A percentile compares a stretch with the other conserved stretches of the same genome.
phyloP scores from a whole-genome alignment of 2,113 vertebrate genomes.

The Rafetus swinhoei region DNA sequence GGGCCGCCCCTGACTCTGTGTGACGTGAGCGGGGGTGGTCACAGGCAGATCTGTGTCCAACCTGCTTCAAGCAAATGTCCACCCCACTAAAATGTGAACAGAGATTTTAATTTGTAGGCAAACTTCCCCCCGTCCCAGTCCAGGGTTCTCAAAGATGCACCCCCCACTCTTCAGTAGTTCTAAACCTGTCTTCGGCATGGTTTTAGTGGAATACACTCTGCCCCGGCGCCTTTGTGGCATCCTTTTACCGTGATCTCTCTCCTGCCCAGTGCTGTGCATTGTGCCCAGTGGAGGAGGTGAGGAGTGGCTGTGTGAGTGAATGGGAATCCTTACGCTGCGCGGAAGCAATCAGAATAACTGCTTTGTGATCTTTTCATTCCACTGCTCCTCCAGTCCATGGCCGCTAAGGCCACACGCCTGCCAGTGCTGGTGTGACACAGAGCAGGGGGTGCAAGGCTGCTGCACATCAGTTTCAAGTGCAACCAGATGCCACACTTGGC shows the following conservation, averaged over 20 bases:
- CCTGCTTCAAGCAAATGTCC: background rate
- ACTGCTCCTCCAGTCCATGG: constrained; percentile 6
- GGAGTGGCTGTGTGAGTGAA: constrained; percentile 70
- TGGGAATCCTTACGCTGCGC: constrained; percentile 71
- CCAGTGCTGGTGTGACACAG: background rate
- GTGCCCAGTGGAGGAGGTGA: constrained; percentile 70
- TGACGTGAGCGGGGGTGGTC: constrained; percentile 7
- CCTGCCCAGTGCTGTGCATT: constrained; percentile 73
- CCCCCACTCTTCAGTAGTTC: constrained; percentile 53
- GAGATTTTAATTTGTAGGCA: background rate
- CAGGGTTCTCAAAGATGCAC: background rate
- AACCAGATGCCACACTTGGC: fast-evolving
- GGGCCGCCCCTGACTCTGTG: background rate
- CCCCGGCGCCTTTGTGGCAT: constrained; percentile 53
- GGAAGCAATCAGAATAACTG: constrained; percentile 73
- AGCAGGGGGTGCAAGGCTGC: background rate
- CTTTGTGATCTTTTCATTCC: constrained; percentile 27
- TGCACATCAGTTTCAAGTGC: background rate
- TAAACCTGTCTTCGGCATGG: constrained; percentile 61
- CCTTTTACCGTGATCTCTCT: constrained; percentile 59
- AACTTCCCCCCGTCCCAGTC: constrained; percentile 6
- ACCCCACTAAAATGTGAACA: constrained; percentile 15
- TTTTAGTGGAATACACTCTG: constrained; percentile 64
- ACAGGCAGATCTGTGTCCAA: background rate
- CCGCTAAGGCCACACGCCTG: constrained; percentile 4